Evolutionary conservation across 2,113 vertebrate species (phyloP).

Genomic region (Gorsachius goisagi): DNA sequence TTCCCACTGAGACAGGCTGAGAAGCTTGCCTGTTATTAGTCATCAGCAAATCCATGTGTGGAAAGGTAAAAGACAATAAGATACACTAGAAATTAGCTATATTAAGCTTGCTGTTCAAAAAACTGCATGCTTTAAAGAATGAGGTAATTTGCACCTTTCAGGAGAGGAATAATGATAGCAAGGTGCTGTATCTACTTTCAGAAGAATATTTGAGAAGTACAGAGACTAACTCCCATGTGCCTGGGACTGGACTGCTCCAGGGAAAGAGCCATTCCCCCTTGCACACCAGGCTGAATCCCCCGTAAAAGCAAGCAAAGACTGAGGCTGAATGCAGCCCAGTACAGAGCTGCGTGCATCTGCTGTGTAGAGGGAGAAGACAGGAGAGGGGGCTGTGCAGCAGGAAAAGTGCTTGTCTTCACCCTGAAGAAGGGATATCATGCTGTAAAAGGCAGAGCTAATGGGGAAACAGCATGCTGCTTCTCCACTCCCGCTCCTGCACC

Average conservation of each 20-base stretch:
- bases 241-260: neutral
- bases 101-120: neutral
- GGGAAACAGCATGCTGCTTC: neutral
- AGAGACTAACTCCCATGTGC: fast-evolving
- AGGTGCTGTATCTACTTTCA: neutral
- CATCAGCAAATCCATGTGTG: neutral
- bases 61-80: neutral
- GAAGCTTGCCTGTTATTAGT: neutral
- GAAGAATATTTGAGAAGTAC: neutral
- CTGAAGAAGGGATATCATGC: neutral
- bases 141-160: neutral
- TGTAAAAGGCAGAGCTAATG: neutral
- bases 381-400: conserved; percentile 30
- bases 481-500: neutral
- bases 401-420: neutral
- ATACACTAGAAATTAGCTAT: neutral
- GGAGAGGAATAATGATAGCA: neutral
- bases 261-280: neutral
- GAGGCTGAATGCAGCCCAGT: neutral
- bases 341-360: neutral
- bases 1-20: neutral
- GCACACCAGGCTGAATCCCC: neutral
- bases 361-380: neutral
- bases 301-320: neutral
- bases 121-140: neutral